These are phyloP conservation scores for Pristionchus japonicus DNA, from an alignment of 2,888 invertebrate species.

Conservation along the genomic window DNA sequence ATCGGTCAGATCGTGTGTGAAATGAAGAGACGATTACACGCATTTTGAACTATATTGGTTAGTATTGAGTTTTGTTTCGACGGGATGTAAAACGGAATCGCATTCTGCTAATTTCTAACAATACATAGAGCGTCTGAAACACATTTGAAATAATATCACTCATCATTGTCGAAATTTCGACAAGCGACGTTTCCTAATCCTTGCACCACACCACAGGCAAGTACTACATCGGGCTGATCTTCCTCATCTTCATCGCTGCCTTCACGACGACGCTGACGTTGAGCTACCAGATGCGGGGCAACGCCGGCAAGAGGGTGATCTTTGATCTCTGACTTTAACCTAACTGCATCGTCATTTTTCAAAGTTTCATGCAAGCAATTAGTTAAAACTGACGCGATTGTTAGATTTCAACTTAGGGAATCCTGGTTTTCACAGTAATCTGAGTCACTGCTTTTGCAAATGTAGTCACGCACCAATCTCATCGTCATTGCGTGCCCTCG, in stretches of 20 bases:
- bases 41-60: too few species aligned
- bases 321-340: not conserved
- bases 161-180: not conserved
- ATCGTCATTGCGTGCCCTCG: not conserved
- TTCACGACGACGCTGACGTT: constrained; percentile 71
- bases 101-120: too few species aligned
- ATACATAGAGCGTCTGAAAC: too few species aligned
- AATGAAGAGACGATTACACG: too few species aligned
- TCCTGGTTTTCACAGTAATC: too few species aligned
- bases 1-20: too few species aligned
- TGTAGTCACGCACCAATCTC: not conserved
- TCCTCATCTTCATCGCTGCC: constrained; percentile 71
- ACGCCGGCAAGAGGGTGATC: constrained; percentile 62
- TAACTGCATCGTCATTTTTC: too few species aligned
- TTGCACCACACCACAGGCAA: constrained; percentile 54
- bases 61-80: too few species aligned
- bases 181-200: not conserved
- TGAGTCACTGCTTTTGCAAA: not conserved
- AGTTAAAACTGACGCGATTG: too few species aligned
- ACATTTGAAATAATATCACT: not conserved
- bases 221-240: constrained; percentile 72
- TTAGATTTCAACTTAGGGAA: too few species aligned
- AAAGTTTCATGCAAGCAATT: too few species aligned
- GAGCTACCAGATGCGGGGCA: constrained; percentile 71
- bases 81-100: too few species aligned